Evolutionary conservation across 1,140 invertebrate genomes (phyloP), one percentile per base, ranked within the genome.

Genomic region (Diabrotica virgifera): DNA sequence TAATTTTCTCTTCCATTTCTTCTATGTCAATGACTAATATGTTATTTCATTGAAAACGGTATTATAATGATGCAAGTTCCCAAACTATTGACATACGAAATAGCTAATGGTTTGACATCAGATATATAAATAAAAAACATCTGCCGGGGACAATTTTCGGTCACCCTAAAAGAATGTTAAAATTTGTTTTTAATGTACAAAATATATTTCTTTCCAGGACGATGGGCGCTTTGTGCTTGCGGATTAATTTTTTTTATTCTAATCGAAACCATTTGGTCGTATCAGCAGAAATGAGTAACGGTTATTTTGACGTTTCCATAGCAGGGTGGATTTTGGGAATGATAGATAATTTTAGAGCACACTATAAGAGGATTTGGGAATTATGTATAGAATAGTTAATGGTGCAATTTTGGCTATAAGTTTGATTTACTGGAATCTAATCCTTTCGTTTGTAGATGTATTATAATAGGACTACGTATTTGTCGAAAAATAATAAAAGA

Each of bases 61-160:
- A 24, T 24, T 24, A 24, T 24, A 24, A 24, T 24, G 24, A 24
- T 24, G 24, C 24, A 24, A 24, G 24, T 24, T 24, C 24, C 24
- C 24, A 24, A 24, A 24, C 24, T 24, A 24, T 24, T 24, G 24
- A 24, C 24, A 24, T 24, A 24, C 24, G 8, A n/a, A 46, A 46
- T 46, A 5, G 40, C 40, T 46, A 46, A 46, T 46, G 40, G 40
- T 46, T n/a, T 24, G 24, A n/a, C 40, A 10, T 3, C 40, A 46
- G n/a, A 46, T 46, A 46, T 46, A 46, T 46, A 46, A 46, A 46
- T n/a, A 46, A 46, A 46, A 46, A 46, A 46, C 40, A 46, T 46
- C 40, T 46, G 40, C 40, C n/a, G n/a, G 24, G 8, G 40, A 46
- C 40, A 10, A n/a, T 46, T 46, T 46, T 24, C 8, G 8, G 40